Evolutionary conservation across 2,888 invertebrate genomes (phyloP).

Genomic region (Steinernema hermaphroditum): DNA sequence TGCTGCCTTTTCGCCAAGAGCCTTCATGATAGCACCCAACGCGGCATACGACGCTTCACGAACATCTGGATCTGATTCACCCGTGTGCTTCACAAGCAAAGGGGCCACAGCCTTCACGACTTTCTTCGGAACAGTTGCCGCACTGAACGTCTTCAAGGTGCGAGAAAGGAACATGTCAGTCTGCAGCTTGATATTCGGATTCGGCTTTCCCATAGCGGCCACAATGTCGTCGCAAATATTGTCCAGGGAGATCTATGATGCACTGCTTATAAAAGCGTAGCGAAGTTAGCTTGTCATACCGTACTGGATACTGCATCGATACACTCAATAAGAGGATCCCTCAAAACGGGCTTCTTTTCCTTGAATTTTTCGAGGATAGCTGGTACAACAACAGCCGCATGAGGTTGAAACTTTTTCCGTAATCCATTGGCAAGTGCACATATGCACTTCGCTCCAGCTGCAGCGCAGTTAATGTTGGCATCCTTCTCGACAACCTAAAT

Average conservation of each 20-base stretch:
- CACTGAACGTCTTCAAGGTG: slow-evolving; percentile 75
- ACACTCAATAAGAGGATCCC: slow-evolving; percentile 82
- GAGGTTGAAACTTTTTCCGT: slow-evolving; percentile 82
- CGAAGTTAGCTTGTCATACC: not conserved
- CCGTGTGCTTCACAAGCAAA: slow-evolving; percentile 52
- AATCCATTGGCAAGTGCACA: slow-evolving; percentile 82
- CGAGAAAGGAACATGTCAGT: slow-evolving; percentile 57
- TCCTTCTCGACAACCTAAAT: slow-evolving; percentile 79
- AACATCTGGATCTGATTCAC: slow-evolving; percentile 79
- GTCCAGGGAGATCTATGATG: slow-evolving; percentile 70
- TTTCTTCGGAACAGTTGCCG: slow-evolving; percentile 68
- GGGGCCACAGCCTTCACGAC: slow-evolving; percentile 67
- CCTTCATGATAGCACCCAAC: slow-evolving; percentile 88
- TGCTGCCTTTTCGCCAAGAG: slow-evolving; percentile 81
- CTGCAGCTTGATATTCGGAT: slow-evolving; percentile 68
- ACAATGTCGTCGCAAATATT: slow-evolving; percentile 77
- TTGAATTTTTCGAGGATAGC: slow-evolving; percentile 82
- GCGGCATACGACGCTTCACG: slow-evolving; percentile 90
- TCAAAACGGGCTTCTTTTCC: slow-evolving; percentile 90
- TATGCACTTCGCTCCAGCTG: slow-evolving; percentile 81
- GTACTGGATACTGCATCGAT: slow-evolving; percentile 75
- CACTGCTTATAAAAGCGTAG: not conserved
- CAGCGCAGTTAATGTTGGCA: slow-evolving; percentile 88
- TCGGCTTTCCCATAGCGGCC: slow-evolving; percentile 75
- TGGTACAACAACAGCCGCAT: slow-evolving; percentile 72